phyloP scores from a whole-genome alignment of 2,797 vertebrate species.

The Cetoscarus ocellatus region DNA sequence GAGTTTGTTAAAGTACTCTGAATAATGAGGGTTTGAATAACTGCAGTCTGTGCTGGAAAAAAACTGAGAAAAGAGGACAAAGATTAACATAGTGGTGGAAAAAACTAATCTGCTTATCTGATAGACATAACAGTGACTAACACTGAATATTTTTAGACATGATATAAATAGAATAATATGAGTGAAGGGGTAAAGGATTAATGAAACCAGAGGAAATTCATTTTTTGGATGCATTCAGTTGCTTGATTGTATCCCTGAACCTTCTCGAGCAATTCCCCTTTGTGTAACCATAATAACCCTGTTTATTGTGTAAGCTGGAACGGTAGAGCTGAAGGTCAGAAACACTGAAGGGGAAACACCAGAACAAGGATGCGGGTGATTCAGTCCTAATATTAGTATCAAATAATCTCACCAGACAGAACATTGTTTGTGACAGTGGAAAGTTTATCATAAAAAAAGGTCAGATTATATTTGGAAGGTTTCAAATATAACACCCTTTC shows the following conservation, averaged over 20 bases:
- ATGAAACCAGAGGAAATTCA: neutral
- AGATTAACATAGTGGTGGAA: neutral
- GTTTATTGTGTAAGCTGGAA: constrained; percentile 1
- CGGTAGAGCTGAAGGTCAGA: constrained; percentile 5
- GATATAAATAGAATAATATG: neutral
- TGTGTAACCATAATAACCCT: neutral
- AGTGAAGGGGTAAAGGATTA: neutral
- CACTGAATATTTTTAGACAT: constrained; percentile 12
- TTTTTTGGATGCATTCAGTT: neutral
- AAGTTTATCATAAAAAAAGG: neutral
- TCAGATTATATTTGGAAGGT: neutral
- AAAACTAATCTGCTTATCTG: constrained; percentile 7
- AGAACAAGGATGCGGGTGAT: constrained; percentile 1
- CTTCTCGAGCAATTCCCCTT: neutral
- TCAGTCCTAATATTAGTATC: constrained; percentile 10
- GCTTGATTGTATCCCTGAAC: neutral
- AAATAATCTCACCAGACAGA: constrained; percentile 10
- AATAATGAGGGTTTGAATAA: constrained; percentile 7
- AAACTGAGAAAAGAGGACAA: neutral
- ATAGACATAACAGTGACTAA: constrained; percentile 2
- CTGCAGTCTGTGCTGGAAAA: neutral
- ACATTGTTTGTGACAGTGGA: neutral
- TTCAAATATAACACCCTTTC: too few relatives aligned
- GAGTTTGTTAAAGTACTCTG: neutral
- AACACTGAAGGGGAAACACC: neutral